phyloP scores from a whole-genome alignment of 2,113 vertebrate genomes.

The Fregetta grallaria region DNA sequence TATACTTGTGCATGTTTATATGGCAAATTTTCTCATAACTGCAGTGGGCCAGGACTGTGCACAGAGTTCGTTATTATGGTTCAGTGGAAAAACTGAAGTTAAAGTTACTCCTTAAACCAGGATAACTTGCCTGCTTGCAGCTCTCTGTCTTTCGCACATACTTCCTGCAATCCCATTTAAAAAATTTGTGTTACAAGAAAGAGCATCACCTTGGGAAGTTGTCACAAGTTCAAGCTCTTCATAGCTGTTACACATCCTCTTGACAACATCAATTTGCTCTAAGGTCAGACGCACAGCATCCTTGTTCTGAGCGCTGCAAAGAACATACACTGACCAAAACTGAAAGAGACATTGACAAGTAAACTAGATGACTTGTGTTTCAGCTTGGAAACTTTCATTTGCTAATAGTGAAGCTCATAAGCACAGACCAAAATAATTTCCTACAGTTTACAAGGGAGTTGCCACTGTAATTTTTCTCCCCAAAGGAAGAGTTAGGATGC shows the following conservation, averaged over 20 bases:
- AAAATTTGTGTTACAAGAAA: not conserved
- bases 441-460: not conserved
- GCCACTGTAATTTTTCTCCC: not conserved
- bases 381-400: not conserved
- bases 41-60: not conserved
- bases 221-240: conserved; percentile 85
- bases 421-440: not conserved
- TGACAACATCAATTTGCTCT: conserved; percentile 91
- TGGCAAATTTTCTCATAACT: not conserved
- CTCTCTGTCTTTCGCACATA: not conserved
- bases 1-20: not conserved
- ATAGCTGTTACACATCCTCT: conserved; percentile 83
- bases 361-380: not conserved
- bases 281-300: conserved; percentile 87
- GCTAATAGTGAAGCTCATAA: not conserved
- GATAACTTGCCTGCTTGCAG: not conserved
- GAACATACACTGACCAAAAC: conserved; percentile 88
- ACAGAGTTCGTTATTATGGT: not conserved
- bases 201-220: conserved; percentile 77
- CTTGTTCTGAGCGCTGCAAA: conserved; percentile 86
- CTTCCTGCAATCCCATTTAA: not conserved
- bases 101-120: not conserved
- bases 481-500: not conserved
- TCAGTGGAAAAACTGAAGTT: not conserved
- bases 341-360: conserved; percentile 63